Conservation (phyloP, 2,113 vertebrate species). For the Perognathus longimembris region DNA sequence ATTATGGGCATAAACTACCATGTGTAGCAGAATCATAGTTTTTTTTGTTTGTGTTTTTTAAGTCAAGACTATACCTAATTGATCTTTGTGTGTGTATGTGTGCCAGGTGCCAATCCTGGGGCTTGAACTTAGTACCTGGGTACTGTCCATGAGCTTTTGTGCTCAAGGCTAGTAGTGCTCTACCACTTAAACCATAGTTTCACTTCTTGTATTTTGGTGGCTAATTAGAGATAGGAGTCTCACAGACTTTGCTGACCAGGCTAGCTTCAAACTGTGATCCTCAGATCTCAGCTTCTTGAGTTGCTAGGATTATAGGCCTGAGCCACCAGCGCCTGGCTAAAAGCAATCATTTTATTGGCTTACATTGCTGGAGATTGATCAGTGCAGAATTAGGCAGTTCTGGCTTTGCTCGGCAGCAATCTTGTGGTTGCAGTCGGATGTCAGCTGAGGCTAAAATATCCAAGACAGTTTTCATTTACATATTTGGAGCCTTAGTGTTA, state of each 20-base stretch:
- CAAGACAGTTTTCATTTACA: background rate
- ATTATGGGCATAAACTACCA: background rate
- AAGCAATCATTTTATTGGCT: slow-evolving; percentile 26
- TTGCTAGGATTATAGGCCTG: too few relatives aligned
- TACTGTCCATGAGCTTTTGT: too few relatives aligned
- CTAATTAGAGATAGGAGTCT: too few relatives aligned
- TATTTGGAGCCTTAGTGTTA: slow-evolving; percentile 1
- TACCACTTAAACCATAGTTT: too few relatives aligned
- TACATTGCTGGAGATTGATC: background rate
- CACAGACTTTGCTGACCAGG: too few relatives aligned
- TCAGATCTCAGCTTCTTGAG: too few relatives aligned
- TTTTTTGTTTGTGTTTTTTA: too few relatives aligned
- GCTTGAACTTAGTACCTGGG: too few relatives aligned
- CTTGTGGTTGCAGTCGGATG: slow-evolving; percentile 38
- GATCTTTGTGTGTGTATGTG: slow-evolving; percentile 14
- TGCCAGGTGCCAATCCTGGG: too few relatives aligned
- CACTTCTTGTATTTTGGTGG: too few relatives aligned
- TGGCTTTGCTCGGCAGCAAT: slow-evolving; percentile 22
- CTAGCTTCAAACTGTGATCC: too few relatives aligned
- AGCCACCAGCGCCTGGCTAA: background rate
- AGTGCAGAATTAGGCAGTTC: background rate
- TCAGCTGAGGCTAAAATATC: slow-evolving; percentile 12
- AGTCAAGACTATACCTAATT: slow-evolving; percentile 28
- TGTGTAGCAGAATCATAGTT: background rate
- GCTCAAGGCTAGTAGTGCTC: too few relatives aligned